These are phyloP conservation scores for Tortrix viridana DNA, from an alignment of 2,888 invertebrate species.

Conservation along the genomic window DNA sequence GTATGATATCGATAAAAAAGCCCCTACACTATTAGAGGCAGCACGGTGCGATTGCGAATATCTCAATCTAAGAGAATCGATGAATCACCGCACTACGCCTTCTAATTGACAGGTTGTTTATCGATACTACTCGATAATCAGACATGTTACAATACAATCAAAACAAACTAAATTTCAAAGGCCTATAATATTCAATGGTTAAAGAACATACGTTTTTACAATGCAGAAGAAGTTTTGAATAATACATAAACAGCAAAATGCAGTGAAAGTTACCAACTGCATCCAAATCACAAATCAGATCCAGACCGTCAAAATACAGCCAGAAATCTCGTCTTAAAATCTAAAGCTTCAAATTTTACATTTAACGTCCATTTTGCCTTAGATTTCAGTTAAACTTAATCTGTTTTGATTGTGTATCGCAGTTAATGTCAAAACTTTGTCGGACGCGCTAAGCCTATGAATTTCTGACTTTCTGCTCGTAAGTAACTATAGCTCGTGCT, in stretches of 20 bases:
- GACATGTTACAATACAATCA: constrained; percentile 1
- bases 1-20: constrained; percentile 19
- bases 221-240: not conserved
- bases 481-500: not conserved
- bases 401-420: constrained; percentile 11
- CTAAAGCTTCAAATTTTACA: too few relatives aligned
- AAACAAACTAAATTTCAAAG: not conserved
- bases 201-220: too few relatives aligned
- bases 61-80: constrained; percentile 54
- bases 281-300: constrained; percentile 8
- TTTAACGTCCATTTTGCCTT: constrained; percentile 15
- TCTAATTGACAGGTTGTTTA: constrained; percentile 67
- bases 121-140: constrained; percentile 42
- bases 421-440: constrained; percentile 17
- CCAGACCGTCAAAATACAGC: constrained; percentile 13
- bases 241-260: constrained; percentile 11
- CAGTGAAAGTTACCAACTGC: constrained; percentile 14
- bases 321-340: too few relatives aligned
- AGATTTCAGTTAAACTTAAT: constrained; percentile 2
- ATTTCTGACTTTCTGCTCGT: constrained; percentile 4
- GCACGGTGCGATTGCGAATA: constrained; percentile 41
- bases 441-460: constrained; percentile 8
- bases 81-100: constrained; percentile 50
- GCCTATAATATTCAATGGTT: too few relatives aligned
- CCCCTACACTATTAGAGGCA: constrained; percentile 21